These are phyloP conservation scores for Epistrophe grossulariae DNA, from an alignment of 2,888 invertebrate genomes.

Conservation along the genomic window DNA sequence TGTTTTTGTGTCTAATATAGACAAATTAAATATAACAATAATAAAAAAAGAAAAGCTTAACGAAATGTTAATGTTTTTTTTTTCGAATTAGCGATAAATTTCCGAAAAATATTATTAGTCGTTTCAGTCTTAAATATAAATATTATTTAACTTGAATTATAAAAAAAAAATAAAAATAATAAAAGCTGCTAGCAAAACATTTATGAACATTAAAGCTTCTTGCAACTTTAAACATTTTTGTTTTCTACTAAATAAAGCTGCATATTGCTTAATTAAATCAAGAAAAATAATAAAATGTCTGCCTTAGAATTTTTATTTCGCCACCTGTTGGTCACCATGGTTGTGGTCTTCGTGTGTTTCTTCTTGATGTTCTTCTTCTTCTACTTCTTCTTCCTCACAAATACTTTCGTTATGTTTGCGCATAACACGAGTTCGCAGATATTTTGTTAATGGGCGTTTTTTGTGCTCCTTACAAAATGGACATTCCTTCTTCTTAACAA, in stretches of 20 bases:
- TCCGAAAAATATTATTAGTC: conserved; percentile 52
- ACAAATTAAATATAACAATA: conserved; percentile 55
- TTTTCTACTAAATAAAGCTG: background rate
- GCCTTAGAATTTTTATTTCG: conserved; percentile 37
- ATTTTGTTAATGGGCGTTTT: conserved; percentile 84
- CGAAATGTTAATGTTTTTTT: conserved; percentile 19
- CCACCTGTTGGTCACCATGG: conserved; percentile 45
- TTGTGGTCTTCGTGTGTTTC: conserved; percentile 77
- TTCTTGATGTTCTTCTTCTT: conserved; percentile 74
- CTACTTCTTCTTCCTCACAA: conserved; percentile 84
- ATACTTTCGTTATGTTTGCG: conserved; percentile 84
- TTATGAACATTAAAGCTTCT: too few relatives aligned
- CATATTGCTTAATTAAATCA: conserved; percentile 24
- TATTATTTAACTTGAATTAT: conserved; percentile 45
- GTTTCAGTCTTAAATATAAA: conserved; percentile 73
- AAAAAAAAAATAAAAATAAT: conserved; percentile 13
- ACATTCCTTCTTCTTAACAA: conserved; percentile 84
- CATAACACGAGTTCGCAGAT: conserved; percentile 84
- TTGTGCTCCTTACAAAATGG: conserved; percentile 85
- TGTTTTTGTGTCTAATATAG: conserved; percentile 70
- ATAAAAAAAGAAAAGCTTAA: conserved; percentile 40
- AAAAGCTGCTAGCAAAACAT: background rate
- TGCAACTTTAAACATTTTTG: background rate
- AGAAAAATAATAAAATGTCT: background rate
- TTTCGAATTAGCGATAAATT: conserved; percentile 51